These are phyloP conservation scores for Nannoperca australis DNA, from an alignment of 2,797 vertebrate genomes.

Conservation along the genomic window DNA sequence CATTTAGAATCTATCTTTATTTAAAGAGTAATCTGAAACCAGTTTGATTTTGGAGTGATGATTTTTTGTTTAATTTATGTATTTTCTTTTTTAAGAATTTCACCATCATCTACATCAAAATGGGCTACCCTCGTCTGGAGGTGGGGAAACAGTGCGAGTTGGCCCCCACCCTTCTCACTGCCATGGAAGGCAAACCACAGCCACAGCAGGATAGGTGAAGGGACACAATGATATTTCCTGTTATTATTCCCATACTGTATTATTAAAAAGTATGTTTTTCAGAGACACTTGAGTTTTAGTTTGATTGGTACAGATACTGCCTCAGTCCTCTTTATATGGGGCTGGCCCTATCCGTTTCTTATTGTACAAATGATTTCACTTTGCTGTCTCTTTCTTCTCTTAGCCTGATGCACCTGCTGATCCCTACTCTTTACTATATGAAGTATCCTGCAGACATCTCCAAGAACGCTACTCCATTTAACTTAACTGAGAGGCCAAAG, in stretches of 20 bases:
- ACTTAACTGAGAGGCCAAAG: slow-evolving; percentile 97
- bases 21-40: neutral
- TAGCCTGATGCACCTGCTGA: slow-evolving; percentile 98
- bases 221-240: neutral
- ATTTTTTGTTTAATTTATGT: slow-evolving; percentile 23
- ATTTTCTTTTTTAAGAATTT: slow-evolving; percentile 88
- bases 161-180: slow-evolving; percentile 96
- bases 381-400: slow-evolving; percentile 73
- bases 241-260: neutral
- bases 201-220: slow-evolving; percentile 97
- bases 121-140: slow-evolving; percentile 97
- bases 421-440: slow-evolving; percentile 97
- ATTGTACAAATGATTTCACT: neutral
- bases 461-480: slow-evolving; percentile 92
- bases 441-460: slow-evolving; percentile 92
- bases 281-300: neutral
- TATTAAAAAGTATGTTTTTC: neutral
- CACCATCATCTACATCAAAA: slow-evolving; percentile 99
- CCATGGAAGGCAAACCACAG: slow-evolving; percentile 98
- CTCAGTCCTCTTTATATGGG: neutral
- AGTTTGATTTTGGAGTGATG: neutral
- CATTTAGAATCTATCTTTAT: neutral
- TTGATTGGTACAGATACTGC: no score
- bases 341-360: neutral
- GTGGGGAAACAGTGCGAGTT: slow-evolving; percentile 96